Conservation (phyloP, 2,888 invertebrate genomes). For the Clostera curtula region DNA sequence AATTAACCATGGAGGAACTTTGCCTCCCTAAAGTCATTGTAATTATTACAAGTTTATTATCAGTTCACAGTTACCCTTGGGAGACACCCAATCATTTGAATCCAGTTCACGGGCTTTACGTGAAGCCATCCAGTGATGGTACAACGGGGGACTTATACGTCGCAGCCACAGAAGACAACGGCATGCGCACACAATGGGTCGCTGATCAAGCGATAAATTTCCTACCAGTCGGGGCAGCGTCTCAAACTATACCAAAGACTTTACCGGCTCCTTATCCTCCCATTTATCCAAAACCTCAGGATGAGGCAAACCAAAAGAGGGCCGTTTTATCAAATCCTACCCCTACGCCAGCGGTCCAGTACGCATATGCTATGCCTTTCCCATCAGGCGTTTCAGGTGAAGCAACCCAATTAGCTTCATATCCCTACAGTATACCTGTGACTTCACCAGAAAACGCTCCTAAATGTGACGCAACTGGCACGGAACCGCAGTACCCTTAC, state of each 20-base stretch:
- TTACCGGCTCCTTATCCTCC: constrained; percentile 27
- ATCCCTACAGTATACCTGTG: constrained; percentile 38
- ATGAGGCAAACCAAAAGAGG: constrained; percentile 40
- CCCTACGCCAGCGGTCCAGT: constrained; percentile 39
- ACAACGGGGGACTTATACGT: constrained; percentile 63
- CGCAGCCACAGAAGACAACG: constrained; percentile 60
- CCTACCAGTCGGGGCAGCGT: constrained; percentile 30
- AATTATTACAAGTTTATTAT: too few species aligned
- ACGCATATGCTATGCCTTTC: constrained; percentile 42
- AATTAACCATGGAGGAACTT: neutral
- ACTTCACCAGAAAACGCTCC: constrained; percentile 27
- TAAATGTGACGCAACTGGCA: constrained; percentile 25
- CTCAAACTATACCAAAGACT: constrained; percentile 27
- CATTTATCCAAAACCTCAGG: constrained; percentile 24
- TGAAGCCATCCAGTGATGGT: constrained; percentile 59
- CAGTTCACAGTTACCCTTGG: constrained; percentile 34
- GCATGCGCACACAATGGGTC: constrained; percentile 54
- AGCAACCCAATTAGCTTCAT: constrained; percentile 24
- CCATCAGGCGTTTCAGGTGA: constrained; percentile 23
- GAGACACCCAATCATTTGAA: constrained; percentile 38
- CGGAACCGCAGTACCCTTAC: constrained; percentile 33
- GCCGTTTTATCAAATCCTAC: constrained; percentile 36
- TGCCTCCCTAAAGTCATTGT: constrained; percentile 2
- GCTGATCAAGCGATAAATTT: constrained; percentile 57
- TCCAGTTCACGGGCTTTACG: constrained; percentile 59